A percentile compares a stretch with the other conserved stretches of the same genome.
These are phyloP conservation scores for Drosophila birchii DNA, from an alignment of 2,888 invertebrate genomes.

Conservation along the genomic window DNA sequence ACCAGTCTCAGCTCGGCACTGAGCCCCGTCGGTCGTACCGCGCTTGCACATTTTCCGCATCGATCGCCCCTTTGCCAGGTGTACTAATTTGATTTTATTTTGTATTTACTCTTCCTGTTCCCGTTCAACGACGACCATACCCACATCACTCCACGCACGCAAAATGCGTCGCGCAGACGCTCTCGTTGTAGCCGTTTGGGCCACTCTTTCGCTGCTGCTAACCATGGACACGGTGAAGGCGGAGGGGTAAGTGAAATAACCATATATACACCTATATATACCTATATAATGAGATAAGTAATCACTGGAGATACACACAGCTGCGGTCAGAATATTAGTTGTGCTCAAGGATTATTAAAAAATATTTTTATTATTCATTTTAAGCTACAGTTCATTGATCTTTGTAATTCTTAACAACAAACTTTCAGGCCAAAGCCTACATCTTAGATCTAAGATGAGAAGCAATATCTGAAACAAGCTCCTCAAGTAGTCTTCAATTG, in stretches of 20 bases:
- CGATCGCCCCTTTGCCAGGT: conserved; percentile 12
- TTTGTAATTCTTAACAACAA: neutral
- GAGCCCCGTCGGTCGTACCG: conserved; percentile 66
- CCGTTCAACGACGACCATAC: conserved; percentile 1
- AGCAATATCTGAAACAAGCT: neutral
- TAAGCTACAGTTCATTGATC: neutral
- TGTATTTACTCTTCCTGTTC: conserved; percentile 27
- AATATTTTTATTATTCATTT: neutral
- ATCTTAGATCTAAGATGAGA: neutral
- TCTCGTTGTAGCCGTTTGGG: conserved; percentile 54
- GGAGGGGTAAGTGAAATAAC: conserved; percentile 64
- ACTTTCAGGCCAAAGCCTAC: neutral
- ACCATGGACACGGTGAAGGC: conserved; percentile 64
- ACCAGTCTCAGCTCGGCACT: conserved; percentile 72
- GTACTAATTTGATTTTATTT: conserved; percentile 25
- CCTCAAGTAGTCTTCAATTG: neutral
- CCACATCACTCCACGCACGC: conserved; percentile 28
- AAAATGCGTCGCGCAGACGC: conserved; percentile 72
- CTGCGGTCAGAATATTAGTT: conserved; percentile 3
- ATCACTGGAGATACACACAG: conserved; percentile 10
- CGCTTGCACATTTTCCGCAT: conserved; percentile 37
- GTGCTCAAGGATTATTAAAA: neutral
- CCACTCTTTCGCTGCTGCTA: conserved; percentile 58
- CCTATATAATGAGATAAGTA: conserved; percentile 5
- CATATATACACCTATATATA: neutral